Base-by-base conservation (phyloP, 2,113 vertebrate genomes). In the Cepphus grylle region DNA sequence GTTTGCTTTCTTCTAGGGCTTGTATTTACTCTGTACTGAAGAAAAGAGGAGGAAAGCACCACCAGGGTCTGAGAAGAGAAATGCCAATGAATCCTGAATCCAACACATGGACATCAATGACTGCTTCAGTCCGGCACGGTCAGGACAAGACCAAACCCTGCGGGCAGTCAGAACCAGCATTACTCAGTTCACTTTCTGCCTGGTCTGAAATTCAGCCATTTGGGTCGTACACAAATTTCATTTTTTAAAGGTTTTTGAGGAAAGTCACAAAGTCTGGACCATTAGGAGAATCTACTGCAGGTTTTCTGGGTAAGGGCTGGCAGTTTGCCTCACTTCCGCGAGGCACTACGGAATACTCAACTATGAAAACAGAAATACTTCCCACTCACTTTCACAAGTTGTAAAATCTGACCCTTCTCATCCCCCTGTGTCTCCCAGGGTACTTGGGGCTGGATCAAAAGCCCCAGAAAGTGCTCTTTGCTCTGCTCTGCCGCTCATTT, bases 51-150 rank as follows among this genome's bases (percentile, higher is more conserved):
- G 45, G 32, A 29, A 91, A 49, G 52, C 1, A 47, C 15, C 47
- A 40, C 9, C n/a, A 27, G 25, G 14, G 18, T 4, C 34, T 21
- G 34, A 0, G 0, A 43, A 59, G 18, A 50, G 40, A 61, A 58
- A 50, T 6, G 26, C 8, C 1, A 1, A 38, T 3, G 29, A 36
- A 59, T 30, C 12, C 19, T 3, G 9, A 22, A 8, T 6, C 10
- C 70, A 55, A 15, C 2, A 6, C n/a, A 2, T 0, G 6, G 49
- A 52, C 50, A 15, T 11, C 1, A 43, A 9, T 0, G 5, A 56
- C 20, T 38, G n/a, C 40, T 20, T 17, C 56, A 25, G 74, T 11
- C 36, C 36, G 11, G 32, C 36, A 13, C 10, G 7, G 22, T 6
- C 36, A 40, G 40, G 43, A 27, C 19, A 53, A 40, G 74, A 58